Evolutionary conservation across 2,888 invertebrate genomes (phyloP), one percentile per base, ranked within the genome.

Genomic region (Andrena dorsata): DNA sequence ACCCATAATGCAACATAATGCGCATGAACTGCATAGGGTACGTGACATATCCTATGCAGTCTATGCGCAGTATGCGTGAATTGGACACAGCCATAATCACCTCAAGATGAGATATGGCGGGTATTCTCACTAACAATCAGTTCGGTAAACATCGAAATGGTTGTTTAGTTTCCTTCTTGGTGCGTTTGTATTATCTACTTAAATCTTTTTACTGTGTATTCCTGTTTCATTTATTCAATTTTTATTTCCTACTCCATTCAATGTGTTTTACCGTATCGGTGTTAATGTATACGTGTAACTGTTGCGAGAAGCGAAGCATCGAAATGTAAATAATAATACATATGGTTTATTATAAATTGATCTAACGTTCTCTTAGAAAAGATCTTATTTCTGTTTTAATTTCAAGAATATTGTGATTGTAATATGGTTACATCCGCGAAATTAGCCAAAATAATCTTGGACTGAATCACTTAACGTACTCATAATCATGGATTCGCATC

Each of bases 81-180:
- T n/a, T n/a, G n/a, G n/a, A n/a, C n/a, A n/a, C n/a, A n/a, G n/a
- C n/a, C 28, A 28, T 64, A 5, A 69, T 64, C 41, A 60, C 4
- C 1, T 16, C 13, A 75, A 72, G 26, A 74, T 71, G 58, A 68
- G 47, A 73, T 63, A 92, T 92, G 92, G 91, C 92, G 83, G 87
- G 85, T 64, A 85, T 90, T 68, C 89, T 92, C 60, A 88, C 82
- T 63, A 86, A 86, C 13, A 16, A 41, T 41, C 41, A 41, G 70
- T 89, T 85, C 28, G 84, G 86, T 56, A 64, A 77, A 26, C 89
- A 82, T 60, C 88, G 80, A 79, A 86, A 82, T 72, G 85, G 88
- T 73, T 89, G 86, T 49, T 49, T 76, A 53, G 85, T 91, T 76
- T 88, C 90, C 16, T 87, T 92, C 71, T 86, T 92, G 85, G 92